Evolutionary conservation across 2,113 vertebrate genomes (phyloP).

Genomic region (Ochotona curzoniae): DNA sequence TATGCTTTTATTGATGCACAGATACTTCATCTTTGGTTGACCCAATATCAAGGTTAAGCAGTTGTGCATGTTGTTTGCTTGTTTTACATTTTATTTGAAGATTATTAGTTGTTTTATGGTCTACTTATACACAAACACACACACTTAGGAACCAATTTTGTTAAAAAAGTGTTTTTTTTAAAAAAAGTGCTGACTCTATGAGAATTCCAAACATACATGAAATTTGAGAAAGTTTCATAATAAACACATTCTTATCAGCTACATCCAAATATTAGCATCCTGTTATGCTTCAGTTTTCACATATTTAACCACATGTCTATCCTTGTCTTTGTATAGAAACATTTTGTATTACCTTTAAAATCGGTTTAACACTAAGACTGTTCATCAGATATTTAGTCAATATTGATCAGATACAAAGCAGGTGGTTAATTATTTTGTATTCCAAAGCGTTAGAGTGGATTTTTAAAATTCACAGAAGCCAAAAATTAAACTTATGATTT

Average conservation of each 20-base stretch:
- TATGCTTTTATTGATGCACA: neutral
- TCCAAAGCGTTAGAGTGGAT: neutral
- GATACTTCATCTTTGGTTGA: neutral
- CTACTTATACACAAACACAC: neutral
- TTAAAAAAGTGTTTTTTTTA: neutral
- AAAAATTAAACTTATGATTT: neutral
- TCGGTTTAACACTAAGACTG: neutral
- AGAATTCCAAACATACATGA: neutral
- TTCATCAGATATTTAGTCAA: neutral
- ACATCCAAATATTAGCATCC: neutral
- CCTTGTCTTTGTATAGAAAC: neutral
- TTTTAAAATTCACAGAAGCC: neutral
- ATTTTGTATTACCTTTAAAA: neutral
- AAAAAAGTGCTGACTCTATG: neutral
- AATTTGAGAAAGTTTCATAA: neutral
- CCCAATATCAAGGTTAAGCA: neutral
- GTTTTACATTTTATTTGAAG: neutral
- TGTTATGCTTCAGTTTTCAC: neutral
- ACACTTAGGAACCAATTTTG: neutral
- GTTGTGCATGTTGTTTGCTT: neutral
- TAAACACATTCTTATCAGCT: neutral
- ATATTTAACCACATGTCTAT: neutral
- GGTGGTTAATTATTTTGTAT: neutral
- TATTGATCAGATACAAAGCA: neutral
- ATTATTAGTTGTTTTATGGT: neutral